Evolutionary conservation across 1,140 invertebrate genomes (phyloP).

Genomic region (Prorops nasuta): DNA sequence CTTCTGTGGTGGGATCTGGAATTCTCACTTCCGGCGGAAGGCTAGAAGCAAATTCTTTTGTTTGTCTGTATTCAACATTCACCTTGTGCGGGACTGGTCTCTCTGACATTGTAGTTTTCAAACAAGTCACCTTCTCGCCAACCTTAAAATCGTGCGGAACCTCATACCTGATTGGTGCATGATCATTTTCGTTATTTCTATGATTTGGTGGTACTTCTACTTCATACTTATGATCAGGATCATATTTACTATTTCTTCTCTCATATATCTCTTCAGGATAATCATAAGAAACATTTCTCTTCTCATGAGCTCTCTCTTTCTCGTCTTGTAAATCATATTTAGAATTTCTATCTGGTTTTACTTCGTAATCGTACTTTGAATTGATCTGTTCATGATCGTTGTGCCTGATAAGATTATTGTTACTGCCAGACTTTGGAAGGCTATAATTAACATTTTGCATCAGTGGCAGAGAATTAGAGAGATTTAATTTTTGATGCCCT

Average conservation of each 20-base stretch:
- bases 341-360: conserved; percentile 30
- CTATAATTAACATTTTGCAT: conserved; percentile 41
- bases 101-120: conserved; percentile 50
- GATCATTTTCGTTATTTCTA: conserved; percentile 22
- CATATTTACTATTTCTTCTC: conserved; percentile 41
- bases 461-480: conserved; percentile 41
- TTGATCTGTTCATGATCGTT: conserved; percentile 37
- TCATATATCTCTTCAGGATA: conserved; percentile 38
- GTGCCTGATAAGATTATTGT: conserved; percentile 42
- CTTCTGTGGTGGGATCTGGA: conserved; percentile 58
- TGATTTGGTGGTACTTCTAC: conserved; percentile 21
- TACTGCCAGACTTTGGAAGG: conserved; percentile 41
- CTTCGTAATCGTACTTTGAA: conserved; percentile 32
- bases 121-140: conserved; percentile 57
- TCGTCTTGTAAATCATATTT: conserved; percentile 37
- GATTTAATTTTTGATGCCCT: conserved; percentile 41
- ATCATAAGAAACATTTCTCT: conserved; percentile 26
- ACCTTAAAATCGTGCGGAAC: conserved; percentile 57
- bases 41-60: conserved; percentile 48
- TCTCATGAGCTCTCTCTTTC: conserved; percentile 26
- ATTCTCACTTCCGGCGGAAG: conserved; percentile 48
- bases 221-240: conserved; percentile 34
- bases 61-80: conserved; percentile 52
- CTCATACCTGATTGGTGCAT: conserved; percentile 34
- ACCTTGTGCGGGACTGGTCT: conserved; percentile 52